These are phyloP conservation scores for Zoroaster sp. DNA, from an alignment of 53 echinoderm and acorn worm species.

Conservation along the genomic window DNA sequence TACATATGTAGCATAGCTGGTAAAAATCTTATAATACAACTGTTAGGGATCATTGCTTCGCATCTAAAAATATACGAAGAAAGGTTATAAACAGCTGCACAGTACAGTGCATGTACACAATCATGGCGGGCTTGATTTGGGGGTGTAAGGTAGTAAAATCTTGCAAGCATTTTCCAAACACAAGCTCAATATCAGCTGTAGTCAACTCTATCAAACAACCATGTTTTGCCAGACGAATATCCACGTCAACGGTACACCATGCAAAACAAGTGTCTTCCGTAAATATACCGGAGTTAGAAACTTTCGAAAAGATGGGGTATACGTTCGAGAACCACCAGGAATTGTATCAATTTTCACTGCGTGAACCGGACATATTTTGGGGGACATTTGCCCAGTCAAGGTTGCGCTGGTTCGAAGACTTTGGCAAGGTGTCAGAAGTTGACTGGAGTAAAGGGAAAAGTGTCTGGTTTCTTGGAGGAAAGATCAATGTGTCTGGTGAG, in stretches of 20 bases:
- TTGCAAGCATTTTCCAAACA: neutral
- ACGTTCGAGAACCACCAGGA: slow-evolving; percentile 74
- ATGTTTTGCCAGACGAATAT: slow-evolving; percentile 40
- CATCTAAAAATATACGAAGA: too few relatives aligned
- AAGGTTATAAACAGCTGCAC: neutral
- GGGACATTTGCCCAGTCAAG: slow-evolving; percentile 84
- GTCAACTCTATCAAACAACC: neutral
- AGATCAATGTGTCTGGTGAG: slow-evolving; percentile 90
- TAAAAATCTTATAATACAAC: too few relatives aligned
- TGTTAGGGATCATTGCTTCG: too few relatives aligned
- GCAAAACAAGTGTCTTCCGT: slow-evolving; percentile 79
- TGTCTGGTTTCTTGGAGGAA: slow-evolving; percentile 87
- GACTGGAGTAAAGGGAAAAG: slow-evolving; percentile 76
- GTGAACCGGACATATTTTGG: slow-evolving; percentile 90
- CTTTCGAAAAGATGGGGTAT: slow-evolving; percentile 72
- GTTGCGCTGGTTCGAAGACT: slow-evolving; percentile 83
- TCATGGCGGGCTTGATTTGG: slow-evolving; percentile 32
- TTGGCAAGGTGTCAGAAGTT: slow-evolving; percentile 81
- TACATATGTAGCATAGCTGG: neutral
- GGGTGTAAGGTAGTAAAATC: neutral
- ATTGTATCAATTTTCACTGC: slow-evolving; percentile 80
- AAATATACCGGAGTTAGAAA: slow-evolving; percentile 81
- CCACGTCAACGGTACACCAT: neutral
- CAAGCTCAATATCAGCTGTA: neutral
- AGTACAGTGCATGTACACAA: neutral